Conservation (phyloP, 2,113 vertebrate species). For the Isichthys henryi region DNA sequence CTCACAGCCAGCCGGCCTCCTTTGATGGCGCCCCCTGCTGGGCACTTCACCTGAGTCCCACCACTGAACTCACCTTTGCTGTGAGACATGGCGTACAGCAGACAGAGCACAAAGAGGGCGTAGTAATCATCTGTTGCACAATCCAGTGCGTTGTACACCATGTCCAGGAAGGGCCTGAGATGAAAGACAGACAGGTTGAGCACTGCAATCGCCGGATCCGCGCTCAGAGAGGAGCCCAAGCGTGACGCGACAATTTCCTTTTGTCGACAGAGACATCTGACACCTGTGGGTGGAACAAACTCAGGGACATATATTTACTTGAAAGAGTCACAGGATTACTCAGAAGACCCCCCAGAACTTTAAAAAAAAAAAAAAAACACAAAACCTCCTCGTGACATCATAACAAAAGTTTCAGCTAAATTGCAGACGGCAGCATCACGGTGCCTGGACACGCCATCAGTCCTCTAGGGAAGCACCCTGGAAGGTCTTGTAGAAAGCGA, state of each 20-base stretch:
- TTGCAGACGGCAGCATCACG: neutral
- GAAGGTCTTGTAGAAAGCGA: neutral
- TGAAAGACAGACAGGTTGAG: neutral
- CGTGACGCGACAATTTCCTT: neutral
- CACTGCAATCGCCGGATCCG: neutral
- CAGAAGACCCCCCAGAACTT: neutral
- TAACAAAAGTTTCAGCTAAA: neutral
- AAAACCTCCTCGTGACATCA: neutral
- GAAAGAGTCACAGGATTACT: neutral
- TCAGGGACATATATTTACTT: neutral
- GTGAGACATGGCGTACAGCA: conserved; percentile 89
- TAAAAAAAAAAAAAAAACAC: neutral
- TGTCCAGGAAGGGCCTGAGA: conserved; percentile 85
- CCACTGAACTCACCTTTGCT: conserved; percentile 75
- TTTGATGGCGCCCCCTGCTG: neutral
- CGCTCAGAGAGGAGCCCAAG: neutral
- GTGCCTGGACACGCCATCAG: neutral
- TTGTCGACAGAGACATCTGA: neutral
- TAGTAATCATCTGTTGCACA: conserved; percentile 85
- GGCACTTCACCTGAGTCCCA: neutral
- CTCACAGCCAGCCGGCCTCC: neutral
- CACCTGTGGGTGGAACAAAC: neutral
- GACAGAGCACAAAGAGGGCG: conserved; percentile 93
- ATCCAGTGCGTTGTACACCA: conserved; percentile 88
- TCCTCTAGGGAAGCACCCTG: neutral